Base-by-base conservation (phyloP, 2,797 vertebrate genomes). In the Galaxias olidus region DNA sequence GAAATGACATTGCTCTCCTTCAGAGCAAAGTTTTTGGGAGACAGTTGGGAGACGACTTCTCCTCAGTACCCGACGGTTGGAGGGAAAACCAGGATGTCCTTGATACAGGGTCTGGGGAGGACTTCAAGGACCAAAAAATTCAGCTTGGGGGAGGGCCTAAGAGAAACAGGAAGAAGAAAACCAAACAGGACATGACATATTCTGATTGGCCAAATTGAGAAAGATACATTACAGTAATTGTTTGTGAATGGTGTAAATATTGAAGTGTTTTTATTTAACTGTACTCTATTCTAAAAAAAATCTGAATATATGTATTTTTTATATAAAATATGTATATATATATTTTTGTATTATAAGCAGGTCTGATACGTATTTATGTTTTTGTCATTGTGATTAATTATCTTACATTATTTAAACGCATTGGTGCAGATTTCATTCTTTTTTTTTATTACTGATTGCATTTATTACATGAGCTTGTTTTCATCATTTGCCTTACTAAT, bases 1-100 rank as follows among this genome's bases (percentile, higher is more conserved):
- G 95, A 66, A 96, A 97, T 0, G 96, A 98, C 84, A 99, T 98
- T 0, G 86, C 93, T 0, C 96, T 97, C 71, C 92, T 98, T 63
- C 95, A 98, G 84, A 94, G 88, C 63, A 93, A 93, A 81, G 94
- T 98, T 61, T 96, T 96, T 17, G 93, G 93, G 7, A 92, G 86
- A 13, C 78, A 88, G 4, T 79, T 91, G 73, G 84, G 86, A 9
- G 95, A 97, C 63, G 94, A 95, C 65, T 92, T 94, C 67, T 92
- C 93, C 0, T 67, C 85, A 19, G 91, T 86, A 80, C 93, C 95
- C 3, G 88, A 91, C 71, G 92, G 89, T 85, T 94, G 96, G 90
- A 90, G 89, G 72, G 95, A 93, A 68, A 89, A 81, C 69, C 93
- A 90, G 0, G 97, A 97, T 69, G 81, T 77, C 51, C 42, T 91